phyloP scores from a whole-genome alignment of 2,113 vertebrate species.

The Scatophagus argus region DNA sequence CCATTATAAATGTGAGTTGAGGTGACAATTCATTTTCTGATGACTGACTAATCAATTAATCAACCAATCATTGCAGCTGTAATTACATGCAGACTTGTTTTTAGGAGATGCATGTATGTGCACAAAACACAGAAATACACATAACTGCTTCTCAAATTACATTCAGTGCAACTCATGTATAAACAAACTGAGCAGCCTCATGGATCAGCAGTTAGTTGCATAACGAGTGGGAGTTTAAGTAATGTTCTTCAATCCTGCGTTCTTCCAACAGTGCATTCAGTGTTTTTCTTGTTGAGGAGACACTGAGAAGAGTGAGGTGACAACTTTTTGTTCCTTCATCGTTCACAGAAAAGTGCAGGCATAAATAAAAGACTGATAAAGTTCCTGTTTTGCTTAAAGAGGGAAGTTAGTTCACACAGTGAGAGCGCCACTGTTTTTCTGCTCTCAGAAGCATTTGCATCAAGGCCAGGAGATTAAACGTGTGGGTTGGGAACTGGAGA shows the following conservation, averaged over 20 bases:
- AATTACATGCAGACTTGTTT: background rate
- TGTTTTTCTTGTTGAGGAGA: constrained; percentile 12
- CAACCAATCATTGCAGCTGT: background rate
- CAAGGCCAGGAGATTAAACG: constrained; percentile 82
- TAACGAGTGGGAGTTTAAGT: constrained; percentile 47
- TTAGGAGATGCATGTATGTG: background rate
- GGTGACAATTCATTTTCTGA: background rate
- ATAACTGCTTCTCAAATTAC: constrained; percentile 6
- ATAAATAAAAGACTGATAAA: constrained; percentile 58
- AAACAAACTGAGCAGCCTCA: constrained; percentile 17
- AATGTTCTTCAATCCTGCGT: background rate
- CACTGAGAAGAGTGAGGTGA: constrained; percentile 37
- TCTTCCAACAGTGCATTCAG: background rate
- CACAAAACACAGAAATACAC: background rate
- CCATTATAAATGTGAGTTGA: too few relatives aligned
- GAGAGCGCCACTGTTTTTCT: constrained; percentile 63
- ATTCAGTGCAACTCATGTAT: constrained; percentile 3
- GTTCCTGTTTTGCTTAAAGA: constrained; percentile 77
- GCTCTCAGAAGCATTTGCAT: constrained; percentile 80
- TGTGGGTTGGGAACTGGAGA: constrained; percentile 81
- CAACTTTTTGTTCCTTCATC: constrained; percentile 52
- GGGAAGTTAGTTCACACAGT: constrained; percentile 73
- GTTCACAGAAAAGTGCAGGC: constrained; percentile 57
- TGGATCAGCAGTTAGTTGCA: constrained; percentile 20
- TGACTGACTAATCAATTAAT: background rate